These are phyloP conservation scores for Sycophila sp. DNA, from an alignment of 1,140 invertebrate genomes.

Conservation along the genomic window DNA sequence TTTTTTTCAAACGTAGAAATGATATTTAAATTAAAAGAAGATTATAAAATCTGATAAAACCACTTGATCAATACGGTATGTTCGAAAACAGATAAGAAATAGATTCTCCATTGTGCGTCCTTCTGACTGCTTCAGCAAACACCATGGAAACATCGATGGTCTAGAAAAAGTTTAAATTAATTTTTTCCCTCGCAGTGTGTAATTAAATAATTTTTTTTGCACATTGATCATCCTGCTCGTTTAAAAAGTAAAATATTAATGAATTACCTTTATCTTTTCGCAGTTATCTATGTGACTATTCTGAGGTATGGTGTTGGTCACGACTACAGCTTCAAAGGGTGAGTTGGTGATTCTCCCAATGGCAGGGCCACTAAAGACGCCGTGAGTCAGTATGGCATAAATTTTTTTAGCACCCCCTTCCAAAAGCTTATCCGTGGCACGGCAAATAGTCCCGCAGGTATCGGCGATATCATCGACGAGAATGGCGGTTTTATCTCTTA, in stretches of 20 bases:
- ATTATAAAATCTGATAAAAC: neutral
- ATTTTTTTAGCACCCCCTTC: conserved; percentile 97
- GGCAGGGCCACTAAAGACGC: conserved; percentile 98
- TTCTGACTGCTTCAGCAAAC: conserved; percentile 94
- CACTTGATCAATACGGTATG: conserved; percentile 80
- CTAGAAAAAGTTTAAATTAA: no score
- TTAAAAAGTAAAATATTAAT: no score
- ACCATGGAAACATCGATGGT: conserved; percentile 98
- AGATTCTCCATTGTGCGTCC: conserved; percentile 97
- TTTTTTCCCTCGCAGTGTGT: no score
- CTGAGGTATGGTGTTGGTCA: conserved; percentile 99
- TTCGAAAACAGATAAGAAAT: conserved; percentile 95
- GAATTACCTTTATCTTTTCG: conserved; percentile 88
- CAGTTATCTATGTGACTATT: conserved; percentile 96
- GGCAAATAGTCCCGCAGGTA: conserved; percentile 97
- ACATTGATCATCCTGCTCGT: no score
- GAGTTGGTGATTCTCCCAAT: conserved; percentile 96
- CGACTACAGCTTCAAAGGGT: conserved; percentile 97
- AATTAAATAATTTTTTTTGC: no score
- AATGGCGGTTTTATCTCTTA: conserved; percentile 94
- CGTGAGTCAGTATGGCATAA: conserved; percentile 97
- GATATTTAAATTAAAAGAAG: neutral
- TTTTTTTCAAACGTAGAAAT: neutral
- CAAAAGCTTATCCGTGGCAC: conserved; percentile 94
- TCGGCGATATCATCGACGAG: conserved; percentile 99